Evolutionary conservation across 2,797 vertebrate species (phyloP).

Genomic region (Phalanger gymnotis): DNA sequence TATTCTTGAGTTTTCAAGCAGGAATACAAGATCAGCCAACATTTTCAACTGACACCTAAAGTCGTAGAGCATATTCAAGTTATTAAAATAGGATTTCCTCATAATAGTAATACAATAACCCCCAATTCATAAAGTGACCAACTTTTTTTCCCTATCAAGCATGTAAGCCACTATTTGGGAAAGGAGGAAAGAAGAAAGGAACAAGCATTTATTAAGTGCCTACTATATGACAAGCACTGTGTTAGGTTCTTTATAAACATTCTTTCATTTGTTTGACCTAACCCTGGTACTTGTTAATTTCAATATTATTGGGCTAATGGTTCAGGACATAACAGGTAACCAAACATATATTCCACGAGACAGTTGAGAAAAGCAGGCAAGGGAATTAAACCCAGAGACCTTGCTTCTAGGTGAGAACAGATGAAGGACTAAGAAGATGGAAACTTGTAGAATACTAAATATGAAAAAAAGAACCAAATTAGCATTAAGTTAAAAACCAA

Average conservation of each 20-base stretch:
- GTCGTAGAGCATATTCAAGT: slow-evolving; percentile 46
- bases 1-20: slow-evolving; percentile 65
- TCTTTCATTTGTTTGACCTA: neutral
- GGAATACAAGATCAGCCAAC: slow-evolving; percentile 41
- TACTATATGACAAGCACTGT: neutral
- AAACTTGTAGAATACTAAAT: neutral
- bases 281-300: slow-evolving; percentile 10
- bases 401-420: neutral
- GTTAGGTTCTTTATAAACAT: neutral
- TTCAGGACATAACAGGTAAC: slow-evolving; percentile 8
- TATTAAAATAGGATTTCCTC: slow-evolving; percentile 39
- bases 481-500: neutral
- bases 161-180: slow-evolving; percentile 6
- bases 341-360: neutral
- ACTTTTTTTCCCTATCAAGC: neutral
- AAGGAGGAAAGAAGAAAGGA: neutral
- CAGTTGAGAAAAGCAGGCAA: neutral
- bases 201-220: neutral
- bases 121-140: slow-evolving; percentile 46
- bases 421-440: neutral
- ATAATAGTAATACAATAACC: slow-evolving; percentile 37
- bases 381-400: neutral
- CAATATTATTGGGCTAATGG: slow-evolving; percentile 18
- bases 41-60: slow-evolving; percentile 57
- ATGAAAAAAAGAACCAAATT: neutral